Percentiles rank a stretch among this genome's conserved stretches.
phyloP scores from a whole-genome alignment of 2,113 vertebrate species.

The Forbesichthys papilliferus region DNA sequence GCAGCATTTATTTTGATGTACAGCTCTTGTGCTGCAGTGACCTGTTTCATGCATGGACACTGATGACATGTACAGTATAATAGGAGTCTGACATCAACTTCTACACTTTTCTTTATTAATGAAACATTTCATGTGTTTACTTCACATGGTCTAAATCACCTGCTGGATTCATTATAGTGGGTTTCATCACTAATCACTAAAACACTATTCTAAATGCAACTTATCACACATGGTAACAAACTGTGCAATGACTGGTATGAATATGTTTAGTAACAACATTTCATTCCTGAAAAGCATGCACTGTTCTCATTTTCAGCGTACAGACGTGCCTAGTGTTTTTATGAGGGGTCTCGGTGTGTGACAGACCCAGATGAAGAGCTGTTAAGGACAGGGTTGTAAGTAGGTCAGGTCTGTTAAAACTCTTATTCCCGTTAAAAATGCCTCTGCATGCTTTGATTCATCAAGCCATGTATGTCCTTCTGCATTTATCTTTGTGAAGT shows the following conservation, averaged over 20 bases:
- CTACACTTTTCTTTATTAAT: background rate
- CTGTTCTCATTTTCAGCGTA: conserved; percentile 14
- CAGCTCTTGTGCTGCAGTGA: conserved; percentile 18
- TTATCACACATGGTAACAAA: background rate
- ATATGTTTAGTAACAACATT: background rate
- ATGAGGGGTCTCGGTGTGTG: conserved; percentile 45
- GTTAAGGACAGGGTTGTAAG: conserved; percentile 55
- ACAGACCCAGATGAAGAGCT: conserved; percentile 61
- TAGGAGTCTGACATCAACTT: background rate
- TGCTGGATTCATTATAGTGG: background rate
- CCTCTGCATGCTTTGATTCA: conserved; percentile 55
- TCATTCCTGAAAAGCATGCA: conserved; percentile 14
- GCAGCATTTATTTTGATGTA: conserved; percentile 19
- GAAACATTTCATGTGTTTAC: background rate
- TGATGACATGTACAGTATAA: conserved; percentile 25
- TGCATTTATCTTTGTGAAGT: conserved; percentile 45
- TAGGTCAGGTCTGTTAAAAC: conserved; percentile 70
- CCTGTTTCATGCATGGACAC: background rate
- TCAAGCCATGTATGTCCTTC: conserved; percentile 35
- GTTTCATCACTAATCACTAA: background rate
- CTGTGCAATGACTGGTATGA: too few relatives aligned
- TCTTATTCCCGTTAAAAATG: conserved; percentile 55
- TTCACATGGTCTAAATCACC: too few relatives aligned
- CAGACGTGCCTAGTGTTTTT: conserved; percentile 36
- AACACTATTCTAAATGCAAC: background rate